These are phyloP conservation scores for Colius striatus DNA, from an alignment of 2,113 vertebrate species.

Conservation along the genomic window DNA sequence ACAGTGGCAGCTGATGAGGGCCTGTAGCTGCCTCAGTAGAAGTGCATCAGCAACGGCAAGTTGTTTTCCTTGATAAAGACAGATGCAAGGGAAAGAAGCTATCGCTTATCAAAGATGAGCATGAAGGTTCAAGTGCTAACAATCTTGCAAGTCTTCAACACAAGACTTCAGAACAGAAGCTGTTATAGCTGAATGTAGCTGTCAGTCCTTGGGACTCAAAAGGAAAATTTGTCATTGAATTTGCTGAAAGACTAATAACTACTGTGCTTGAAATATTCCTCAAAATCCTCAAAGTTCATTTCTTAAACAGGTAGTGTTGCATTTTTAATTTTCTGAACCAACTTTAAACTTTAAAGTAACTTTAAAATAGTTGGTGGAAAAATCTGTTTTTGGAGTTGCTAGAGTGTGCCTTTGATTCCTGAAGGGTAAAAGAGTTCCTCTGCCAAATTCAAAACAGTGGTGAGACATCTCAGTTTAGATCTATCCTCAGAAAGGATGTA, in stretches of 20 bases:
- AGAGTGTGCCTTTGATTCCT: background rate
- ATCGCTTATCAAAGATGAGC: background rate
- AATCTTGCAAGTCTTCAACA: accelerated
- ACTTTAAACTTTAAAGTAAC: background rate
- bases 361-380: background rate
- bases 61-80: background rate
- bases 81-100: background rate
- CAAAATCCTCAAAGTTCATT: background rate
- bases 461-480: background rate
- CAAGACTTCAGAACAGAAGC: background rate
- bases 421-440: background rate
- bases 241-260: background rate
- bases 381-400: background rate
- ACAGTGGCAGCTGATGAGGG: background rate
- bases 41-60: background rate
- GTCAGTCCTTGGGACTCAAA: background rate
- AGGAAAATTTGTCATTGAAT: background rate
- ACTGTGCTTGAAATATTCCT: background rate
- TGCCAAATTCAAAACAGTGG: background rate
- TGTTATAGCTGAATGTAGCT: background rate
- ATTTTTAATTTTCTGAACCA: background rate
- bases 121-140: background rate
- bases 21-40: background rate
- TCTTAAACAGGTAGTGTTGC: background rate
- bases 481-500: background rate